These are phyloP conservation scores for Pan paniscus DNA, from an alignment of 2,113 vertebrate species.

Conservation along the genomic window DNA sequence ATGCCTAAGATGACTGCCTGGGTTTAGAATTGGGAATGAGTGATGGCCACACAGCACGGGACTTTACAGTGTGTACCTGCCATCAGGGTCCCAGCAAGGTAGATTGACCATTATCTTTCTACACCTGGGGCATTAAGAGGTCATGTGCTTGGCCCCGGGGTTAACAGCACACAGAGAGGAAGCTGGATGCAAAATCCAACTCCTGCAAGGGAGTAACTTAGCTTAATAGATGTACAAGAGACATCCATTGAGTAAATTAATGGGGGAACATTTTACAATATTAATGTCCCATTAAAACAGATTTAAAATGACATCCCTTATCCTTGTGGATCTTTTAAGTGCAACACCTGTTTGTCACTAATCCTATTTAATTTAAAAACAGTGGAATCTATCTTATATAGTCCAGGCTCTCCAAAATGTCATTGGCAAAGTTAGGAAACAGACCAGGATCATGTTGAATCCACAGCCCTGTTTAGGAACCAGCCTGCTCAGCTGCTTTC, in stretches of 20 bases:
- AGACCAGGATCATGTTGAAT: fast-evolving
- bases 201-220: fast-evolving
- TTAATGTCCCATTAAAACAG: fast-evolving
- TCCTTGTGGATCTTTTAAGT: fast-evolving
- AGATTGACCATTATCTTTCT: fast-evolving
- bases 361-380: background rate
- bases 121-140: no score
- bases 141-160: fast-evolving
- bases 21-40: fast-evolving
- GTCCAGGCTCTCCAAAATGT: background rate
- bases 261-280: fast-evolving
- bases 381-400: fast-evolving
- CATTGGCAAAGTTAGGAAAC: fast-evolving
- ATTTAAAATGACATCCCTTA: fast-evolving
- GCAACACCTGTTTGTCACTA: background rate
- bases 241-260: background rate
- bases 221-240: fast-evolving
- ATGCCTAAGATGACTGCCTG: fast-evolving
- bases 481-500: background rate
- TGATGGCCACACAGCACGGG: fast-evolving
- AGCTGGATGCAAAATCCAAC: no score
- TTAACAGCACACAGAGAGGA: background rate
- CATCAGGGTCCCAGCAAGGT: background rate
- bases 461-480: fast-evolving
- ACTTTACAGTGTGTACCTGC: fast-evolving